phyloP scores from a whole-genome alignment of 2,113 vertebrate species.

The Vombatus ursinus region DNA sequence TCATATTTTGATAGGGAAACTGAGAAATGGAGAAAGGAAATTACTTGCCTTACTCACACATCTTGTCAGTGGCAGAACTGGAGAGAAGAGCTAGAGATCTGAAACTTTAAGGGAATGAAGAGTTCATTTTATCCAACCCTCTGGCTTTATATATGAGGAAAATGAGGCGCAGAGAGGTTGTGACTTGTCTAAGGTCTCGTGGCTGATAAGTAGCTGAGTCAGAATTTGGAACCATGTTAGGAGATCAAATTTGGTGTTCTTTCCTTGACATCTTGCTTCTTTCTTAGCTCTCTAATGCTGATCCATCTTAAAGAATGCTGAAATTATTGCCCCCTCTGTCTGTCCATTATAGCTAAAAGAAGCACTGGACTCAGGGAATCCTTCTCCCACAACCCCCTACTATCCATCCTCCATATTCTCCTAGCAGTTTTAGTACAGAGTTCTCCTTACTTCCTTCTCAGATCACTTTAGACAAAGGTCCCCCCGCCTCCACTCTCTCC shows the following conservation, averaged over 20 bases:
- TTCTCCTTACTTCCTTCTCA: neutral
- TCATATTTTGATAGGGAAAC: neutral
- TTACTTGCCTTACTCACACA: neutral
- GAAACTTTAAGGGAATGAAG: neutral
- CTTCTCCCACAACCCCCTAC: neutral
- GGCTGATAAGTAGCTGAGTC: neutral
- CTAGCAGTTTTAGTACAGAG: neutral
- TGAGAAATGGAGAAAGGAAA: neutral
- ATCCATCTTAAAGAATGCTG: neutral
- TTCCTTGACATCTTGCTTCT: neutral
- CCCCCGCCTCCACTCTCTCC: too few relatives aligned
- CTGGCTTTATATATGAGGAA: too few relatives aligned
- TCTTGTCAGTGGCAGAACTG: neutral
- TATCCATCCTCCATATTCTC: neutral
- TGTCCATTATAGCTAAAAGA: neutral
- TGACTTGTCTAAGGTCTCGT: too few relatives aligned
- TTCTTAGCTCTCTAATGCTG: neutral
- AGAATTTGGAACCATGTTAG: neutral
- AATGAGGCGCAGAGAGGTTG: too few relatives aligned
- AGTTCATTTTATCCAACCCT: too few relatives aligned
- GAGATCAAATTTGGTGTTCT: neutral
- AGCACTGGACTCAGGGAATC: neutral
- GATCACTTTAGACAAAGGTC: neutral
- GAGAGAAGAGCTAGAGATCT: neutral
- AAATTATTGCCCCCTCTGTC: neutral